Evolutionary conservation across 1,140 invertebrate species (phyloP).

Genomic region (Drosophila quadrilineata): DNA sequence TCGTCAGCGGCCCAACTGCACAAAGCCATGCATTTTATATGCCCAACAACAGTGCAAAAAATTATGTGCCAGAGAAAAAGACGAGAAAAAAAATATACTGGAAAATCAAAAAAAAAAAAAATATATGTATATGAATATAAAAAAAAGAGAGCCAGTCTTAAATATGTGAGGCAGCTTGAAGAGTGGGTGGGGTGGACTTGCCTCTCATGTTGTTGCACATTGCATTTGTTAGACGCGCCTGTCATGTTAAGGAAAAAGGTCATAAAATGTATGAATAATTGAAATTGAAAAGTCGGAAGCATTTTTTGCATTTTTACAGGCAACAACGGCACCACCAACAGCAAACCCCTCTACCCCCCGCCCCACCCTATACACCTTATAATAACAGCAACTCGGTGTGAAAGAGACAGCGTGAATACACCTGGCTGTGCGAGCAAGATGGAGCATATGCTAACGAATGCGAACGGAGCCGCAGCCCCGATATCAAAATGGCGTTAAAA

Average conservation of each 20-base stretch:
- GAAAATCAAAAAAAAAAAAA: conserved; percentile 2
- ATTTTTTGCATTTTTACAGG: conserved; percentile 64
- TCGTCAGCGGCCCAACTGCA: conserved; percentile 44
- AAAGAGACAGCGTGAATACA: not conserved
- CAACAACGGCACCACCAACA: no score
- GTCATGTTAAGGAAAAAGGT: conserved; percentile 72
- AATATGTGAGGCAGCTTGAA: no score
- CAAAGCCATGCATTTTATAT: conserved; percentile 73
- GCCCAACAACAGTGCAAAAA: conserved; percentile 44
- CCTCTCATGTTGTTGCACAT: conserved; percentile 22
- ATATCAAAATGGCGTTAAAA: conserved; percentile 72
- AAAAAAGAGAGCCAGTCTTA: conserved; percentile 68
- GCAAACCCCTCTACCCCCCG: not conserved
- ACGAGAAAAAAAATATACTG: conserved; percentile 9
- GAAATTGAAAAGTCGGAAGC: conserved; percentile 77
- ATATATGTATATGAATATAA: conserved; percentile 27
- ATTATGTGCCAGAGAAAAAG: conserved; percentile 55
- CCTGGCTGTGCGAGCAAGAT: not conserved
- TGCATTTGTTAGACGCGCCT: conserved; percentile 41
- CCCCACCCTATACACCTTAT: conserved; percentile 2
- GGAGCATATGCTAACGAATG: not conserved
- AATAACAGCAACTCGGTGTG: no score
- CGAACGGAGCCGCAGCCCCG: conserved; percentile 6
- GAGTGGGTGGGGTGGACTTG: no score
- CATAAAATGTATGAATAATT: conserved; percentile 78